Conservation (phyloP, 2,888 invertebrate species). For the Leptopilina myrica region DNA sequence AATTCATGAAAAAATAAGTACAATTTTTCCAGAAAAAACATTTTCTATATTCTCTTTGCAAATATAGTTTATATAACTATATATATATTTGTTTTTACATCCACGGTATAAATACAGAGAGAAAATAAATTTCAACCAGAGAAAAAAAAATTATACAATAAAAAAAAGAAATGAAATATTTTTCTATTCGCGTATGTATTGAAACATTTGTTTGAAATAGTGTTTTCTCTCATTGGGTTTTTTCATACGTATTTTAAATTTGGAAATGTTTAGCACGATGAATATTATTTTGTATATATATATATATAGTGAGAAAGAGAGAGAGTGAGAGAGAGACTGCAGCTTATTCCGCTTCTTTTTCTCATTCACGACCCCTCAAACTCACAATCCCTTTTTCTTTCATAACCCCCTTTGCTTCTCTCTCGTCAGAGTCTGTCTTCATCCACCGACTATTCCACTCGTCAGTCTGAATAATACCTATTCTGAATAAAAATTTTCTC, state of each 20-base stretch:
- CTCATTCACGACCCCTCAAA: slow-evolving; percentile 42
- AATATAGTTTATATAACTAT: not conserved
- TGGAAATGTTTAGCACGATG: slow-evolving; percentile 30
- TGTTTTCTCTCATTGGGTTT: too few species aligned
- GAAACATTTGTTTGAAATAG: slow-evolving; percentile 13
- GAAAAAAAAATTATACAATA: not conserved
- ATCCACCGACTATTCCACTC: slow-evolving; percentile 30
- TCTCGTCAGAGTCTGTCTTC: slow-evolving; percentile 27
- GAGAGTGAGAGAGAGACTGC: not conserved
- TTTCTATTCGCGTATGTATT: not conserved
- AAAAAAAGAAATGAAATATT: not conserved
- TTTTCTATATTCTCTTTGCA: not conserved
- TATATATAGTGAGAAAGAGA: too few species aligned
- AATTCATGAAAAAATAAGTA: too few species aligned
- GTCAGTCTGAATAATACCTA: slow-evolving; percentile 35
- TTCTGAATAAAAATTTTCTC: slow-evolving; percentile 34
- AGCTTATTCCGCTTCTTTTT: slow-evolving; percentile 41
- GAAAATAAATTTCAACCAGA: too few species aligned
- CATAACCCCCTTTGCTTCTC: slow-evolving; percentile 30
- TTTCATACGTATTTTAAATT: slow-evolving; percentile 6
- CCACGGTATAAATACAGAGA: too few species aligned
- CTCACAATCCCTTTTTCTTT: slow-evolving; percentile 32
- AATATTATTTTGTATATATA: not conserved
- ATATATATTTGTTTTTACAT: too few species aligned
- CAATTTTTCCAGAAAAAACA: too few species aligned